Percentiles rank a stretch among this genome's conserved stretches.
Evolutionary conservation across 2,797 vertebrate genomes (phyloP).

Genomic region (Cryptoprocta ferox): DNA sequence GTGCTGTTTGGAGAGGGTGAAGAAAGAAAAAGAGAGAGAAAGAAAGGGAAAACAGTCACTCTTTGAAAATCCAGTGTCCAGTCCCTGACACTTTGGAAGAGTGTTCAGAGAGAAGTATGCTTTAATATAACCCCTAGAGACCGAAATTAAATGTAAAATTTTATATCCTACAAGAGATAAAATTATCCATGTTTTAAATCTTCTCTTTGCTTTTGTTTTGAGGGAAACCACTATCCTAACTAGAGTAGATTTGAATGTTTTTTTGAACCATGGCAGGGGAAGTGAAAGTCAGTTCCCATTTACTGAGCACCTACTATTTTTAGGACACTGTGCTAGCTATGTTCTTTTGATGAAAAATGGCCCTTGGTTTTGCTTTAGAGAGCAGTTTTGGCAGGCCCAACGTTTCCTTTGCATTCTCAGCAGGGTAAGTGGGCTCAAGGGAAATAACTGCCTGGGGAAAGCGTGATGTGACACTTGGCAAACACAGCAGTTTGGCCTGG

Average conservation of each 20-base stretch:
- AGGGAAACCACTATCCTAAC: slow-evolving; percentile 43
- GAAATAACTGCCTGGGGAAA: background rate
- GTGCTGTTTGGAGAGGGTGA: slow-evolving; percentile 54
- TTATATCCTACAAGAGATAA: slow-evolving; percentile 65
- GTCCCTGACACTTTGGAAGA: slow-evolving; percentile 14
- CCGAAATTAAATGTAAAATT: slow-evolving; percentile 52
- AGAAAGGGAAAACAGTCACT: slow-evolving; percentile 68
- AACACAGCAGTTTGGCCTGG: background rate
- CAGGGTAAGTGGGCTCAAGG: background rate
- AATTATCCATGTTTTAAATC: slow-evolving; percentile 72
- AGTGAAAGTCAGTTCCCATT: slow-evolving; percentile 37
- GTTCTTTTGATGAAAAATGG: background rate
- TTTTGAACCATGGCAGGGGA: slow-evolving; percentile 56
- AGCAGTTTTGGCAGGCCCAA: background rate
- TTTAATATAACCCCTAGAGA: slow-evolving; percentile 61
- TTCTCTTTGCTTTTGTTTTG: slow-evolving; percentile 56
- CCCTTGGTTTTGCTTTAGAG: background rate
- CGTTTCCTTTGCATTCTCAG: background rate
- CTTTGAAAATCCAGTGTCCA: slow-evolving; percentile 64
- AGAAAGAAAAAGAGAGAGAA: slow-evolving; percentile 74
- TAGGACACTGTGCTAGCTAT: background rate
- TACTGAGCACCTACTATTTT: background rate
- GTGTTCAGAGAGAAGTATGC: slow-evolving; percentile 51
- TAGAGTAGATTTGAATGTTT: slow-evolving; percentile 56
- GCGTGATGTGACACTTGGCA: background rate